Percentiles rank a stretch among this genome's conserved stretches.
Evolutionary conservation across 1,140 invertebrate species (phyloP).

Genomic region (Calycopis cecrops): DNA sequence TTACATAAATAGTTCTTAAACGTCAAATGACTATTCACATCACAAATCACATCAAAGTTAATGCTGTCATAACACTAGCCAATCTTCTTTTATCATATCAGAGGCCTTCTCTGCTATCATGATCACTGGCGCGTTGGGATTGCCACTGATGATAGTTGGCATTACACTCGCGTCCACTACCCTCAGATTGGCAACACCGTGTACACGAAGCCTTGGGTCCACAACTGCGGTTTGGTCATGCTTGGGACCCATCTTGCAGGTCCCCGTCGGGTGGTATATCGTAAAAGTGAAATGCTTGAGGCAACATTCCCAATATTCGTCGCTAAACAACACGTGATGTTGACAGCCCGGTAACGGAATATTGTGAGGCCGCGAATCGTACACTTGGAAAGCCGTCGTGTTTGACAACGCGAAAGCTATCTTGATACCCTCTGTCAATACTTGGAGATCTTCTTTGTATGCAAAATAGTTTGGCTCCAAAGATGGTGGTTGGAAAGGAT

Average conservation of each 20-base stretch:
- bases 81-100: constrained; percentile 88
- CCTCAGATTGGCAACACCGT: constrained; percentile 82
- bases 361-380: constrained; percentile 84
- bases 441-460: constrained; percentile 84
- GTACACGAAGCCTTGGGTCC: constrained; percentile 84
- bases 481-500: constrained; percentile 88
- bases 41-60: constrained; percentile 23
- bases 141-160: constrained; percentile 87
- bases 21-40: constrained; percentile 37
- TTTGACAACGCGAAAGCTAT: constrained; percentile 87
- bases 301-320: constrained; percentile 91
- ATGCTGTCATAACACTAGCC: constrained; percentile 73
- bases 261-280: constrained; percentile 90
- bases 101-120: constrained; percentile 89
- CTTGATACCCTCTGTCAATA: constrained; percentile 87
- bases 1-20: constrained; percentile 44
- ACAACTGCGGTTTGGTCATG: constrained; percentile 87
- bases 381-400: constrained; percentile 86
- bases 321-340: constrained; percentile 81
- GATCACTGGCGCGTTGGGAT: constrained; percentile 85
- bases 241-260: constrained; percentile 90
- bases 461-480: constrained; percentile 96
- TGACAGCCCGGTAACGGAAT: constrained; percentile 89
- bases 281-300: constrained; percentile 89
- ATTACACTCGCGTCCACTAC: constrained; percentile 88